Base-by-base conservation (phyloP, 2,888 invertebrate species). In the Macrosiphum euphorbiae region DNA sequence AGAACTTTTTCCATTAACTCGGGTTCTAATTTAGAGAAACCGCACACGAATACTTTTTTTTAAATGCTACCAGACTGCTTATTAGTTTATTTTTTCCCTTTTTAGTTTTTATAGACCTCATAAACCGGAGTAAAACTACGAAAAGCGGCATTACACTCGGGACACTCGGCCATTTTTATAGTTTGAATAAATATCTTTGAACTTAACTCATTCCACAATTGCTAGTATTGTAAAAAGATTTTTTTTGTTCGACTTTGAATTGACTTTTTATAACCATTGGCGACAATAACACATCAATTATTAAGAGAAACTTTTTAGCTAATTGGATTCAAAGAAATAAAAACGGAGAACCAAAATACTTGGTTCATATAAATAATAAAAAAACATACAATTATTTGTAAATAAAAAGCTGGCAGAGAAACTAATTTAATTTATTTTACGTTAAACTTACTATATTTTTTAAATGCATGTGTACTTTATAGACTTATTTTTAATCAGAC, bases 31-130 rank as follows among this genome's bases (percentile, higher is more conserved):
- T 92, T 92, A 50, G 87, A 58, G 86, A 58, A 92, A 92, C 87
- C 92, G 47, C 92, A 85, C 85, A n/a, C n/a, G 47, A 92, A 92
- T 92, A 92, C 47, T 61, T 91, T 84, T 91, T 92, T 92, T 92
- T 92, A 55, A 92, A 92, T 61, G 87, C n/a, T 50, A 92, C 58
- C 61, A 86, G 61, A 87, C 92, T 87, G 61, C 92, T 92, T 92
- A 87, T 92, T 92, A 87, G 92, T 92, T 92, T 92, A 87, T 92
- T 92, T 92, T 35, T 47, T 58, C 50, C 35, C 35, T 92, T 92
- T 92, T 92, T 92, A 92, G 28, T 92, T 92, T 92, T 92, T 92
- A 92, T 87, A 92, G 61, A 61, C 58, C 92, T 92, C 87, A 92
- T 92, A 92, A 92, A 92, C 44, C 87, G 35, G 24, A 92, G 92